Evolutionary conservation across 1,140 invertebrate species (phyloP).

Genomic region (Andrena cerasifolii): DNA sequence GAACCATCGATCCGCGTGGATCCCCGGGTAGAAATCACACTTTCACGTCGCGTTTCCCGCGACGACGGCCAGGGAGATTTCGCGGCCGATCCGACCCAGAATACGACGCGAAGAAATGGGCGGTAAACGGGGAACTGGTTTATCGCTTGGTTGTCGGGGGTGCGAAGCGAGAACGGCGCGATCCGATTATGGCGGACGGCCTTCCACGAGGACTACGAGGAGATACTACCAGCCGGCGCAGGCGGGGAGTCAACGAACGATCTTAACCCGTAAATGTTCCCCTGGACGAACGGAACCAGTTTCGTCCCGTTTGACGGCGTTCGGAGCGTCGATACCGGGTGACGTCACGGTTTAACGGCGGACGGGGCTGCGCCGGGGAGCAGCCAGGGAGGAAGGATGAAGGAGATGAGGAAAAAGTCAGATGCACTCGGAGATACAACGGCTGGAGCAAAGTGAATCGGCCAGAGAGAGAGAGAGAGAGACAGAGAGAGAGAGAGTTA

Average conservation of each 20-base stretch:
- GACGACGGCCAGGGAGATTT: neutral
- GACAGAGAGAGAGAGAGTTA: no score
- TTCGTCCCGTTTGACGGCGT: slow-evolving; percentile 36
- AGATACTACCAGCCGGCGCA: neutral
- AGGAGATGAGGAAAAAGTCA: neutral
- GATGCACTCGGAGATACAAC: slow-evolving; percentile 15
- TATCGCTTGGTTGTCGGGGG: no score
- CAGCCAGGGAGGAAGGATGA: no score
- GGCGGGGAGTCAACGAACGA: slow-evolving; percentile 41
- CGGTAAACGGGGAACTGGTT: no score
- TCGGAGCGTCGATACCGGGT: slow-evolving; percentile 13
- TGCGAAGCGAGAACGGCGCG: no score
- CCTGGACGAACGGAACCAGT: slow-evolving; percentile 38
- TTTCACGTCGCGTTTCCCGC: neutral
- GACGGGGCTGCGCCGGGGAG: neutral
- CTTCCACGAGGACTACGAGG: slow-evolving; percentile 6
- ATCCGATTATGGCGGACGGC: slow-evolving; percentile 6
- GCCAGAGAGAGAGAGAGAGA: slow-evolving; percentile 9
- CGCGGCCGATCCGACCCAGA: neutral
- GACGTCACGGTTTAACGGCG: neutral
- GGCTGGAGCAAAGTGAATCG: slow-evolving; percentile 27
- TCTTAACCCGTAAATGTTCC: slow-evolving; percentile 42
- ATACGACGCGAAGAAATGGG: no score
- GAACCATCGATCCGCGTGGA: neutral
- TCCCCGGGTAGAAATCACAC: neutral